Percentiles rank a stretch among this genome's conserved stretches.
Evolutionary conservation across 2,113 vertebrate species (phyloP).

Genomic region (Baryphthengus martii): DNA sequence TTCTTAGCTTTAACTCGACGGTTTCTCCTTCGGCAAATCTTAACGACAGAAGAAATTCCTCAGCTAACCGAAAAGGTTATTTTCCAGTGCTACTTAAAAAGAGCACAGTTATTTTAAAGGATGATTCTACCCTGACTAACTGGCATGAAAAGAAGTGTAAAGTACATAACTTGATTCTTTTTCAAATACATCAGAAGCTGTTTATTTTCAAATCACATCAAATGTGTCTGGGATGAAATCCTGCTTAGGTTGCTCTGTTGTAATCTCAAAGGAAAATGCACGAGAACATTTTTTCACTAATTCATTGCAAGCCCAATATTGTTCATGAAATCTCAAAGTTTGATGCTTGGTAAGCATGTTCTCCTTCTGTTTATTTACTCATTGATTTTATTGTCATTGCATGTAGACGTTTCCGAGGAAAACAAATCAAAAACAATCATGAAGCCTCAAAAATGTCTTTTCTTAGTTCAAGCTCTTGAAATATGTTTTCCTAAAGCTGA

Average conservation of each 20-base stretch:
- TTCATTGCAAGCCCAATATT: neutral
- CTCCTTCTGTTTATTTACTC: neutral
- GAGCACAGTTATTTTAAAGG: conserved; percentile 7
- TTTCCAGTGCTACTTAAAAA: conserved; percentile 38
- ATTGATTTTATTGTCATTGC: neutral
- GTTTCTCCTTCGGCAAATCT: conserved; percentile 48
- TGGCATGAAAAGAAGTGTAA: conserved; percentile 24
- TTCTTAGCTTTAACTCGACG: neutral
- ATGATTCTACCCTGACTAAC: conserved; percentile 21
- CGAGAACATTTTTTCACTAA: neutral
- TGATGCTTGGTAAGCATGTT: neutral
- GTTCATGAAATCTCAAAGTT: neutral
- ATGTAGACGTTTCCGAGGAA: neutral
- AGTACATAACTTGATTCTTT: conserved; percentile 28
- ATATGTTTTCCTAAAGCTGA: neutral
- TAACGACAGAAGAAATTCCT: conserved; percentile 30
- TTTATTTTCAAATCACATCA: conserved; percentile 28
- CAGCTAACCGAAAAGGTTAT: conserved; percentile 36
- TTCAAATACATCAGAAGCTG: neutral
- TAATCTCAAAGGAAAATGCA: neutral
- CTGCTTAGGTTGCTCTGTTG: neutral
- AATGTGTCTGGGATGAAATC: neutral
- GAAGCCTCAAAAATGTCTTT: neutral
- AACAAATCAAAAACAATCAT: neutral
- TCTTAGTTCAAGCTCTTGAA: neutral